These are phyloP conservation scores for Loriculus beryllinus DNA, from an alignment of 2,797 vertebrate genomes.

Conservation along the genomic window DNA sequence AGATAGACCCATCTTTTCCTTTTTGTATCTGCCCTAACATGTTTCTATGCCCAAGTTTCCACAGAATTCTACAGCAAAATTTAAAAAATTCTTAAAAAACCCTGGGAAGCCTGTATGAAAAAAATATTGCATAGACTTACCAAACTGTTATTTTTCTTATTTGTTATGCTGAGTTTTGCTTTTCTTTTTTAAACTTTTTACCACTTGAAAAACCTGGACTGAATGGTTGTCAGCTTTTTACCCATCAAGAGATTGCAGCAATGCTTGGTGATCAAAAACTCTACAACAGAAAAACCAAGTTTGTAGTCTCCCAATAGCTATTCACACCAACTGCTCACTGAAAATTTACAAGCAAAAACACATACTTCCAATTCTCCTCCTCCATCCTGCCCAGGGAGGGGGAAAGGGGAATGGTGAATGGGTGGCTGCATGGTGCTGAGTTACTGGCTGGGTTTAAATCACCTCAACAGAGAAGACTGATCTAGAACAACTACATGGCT, in stretches of 20 bases:
- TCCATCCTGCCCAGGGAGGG: neutral
- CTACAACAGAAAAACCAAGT: neutral
- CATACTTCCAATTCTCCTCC: rapidly evolving
- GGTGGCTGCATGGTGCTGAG: neutral
- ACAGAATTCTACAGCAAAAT: neutral
- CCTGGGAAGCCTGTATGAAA: neutral
- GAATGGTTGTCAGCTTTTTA: neutral
- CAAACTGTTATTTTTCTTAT: neutral
- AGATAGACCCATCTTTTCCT: neutral
- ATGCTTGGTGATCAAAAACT: neutral
- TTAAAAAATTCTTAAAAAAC: neutral
- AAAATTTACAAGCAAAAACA: neutral
- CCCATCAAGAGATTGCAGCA: neutral
- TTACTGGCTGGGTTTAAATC: neutral
- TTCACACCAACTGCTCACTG: neutral
- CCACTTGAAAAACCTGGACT: neutral
- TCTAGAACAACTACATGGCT: neutral
- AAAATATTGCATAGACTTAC: neutral
- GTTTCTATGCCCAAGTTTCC: neutral
- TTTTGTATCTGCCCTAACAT: neutral
- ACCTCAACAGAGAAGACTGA: neutral
- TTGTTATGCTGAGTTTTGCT: neutral
- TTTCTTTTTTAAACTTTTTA: neutral
- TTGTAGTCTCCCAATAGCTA: neutral
- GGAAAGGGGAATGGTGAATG: neutral